These are phyloP conservation scores for Ormyrus nitidulus DNA, from an alignment of 2,888 invertebrate species.

Conservation along the genomic window DNA sequence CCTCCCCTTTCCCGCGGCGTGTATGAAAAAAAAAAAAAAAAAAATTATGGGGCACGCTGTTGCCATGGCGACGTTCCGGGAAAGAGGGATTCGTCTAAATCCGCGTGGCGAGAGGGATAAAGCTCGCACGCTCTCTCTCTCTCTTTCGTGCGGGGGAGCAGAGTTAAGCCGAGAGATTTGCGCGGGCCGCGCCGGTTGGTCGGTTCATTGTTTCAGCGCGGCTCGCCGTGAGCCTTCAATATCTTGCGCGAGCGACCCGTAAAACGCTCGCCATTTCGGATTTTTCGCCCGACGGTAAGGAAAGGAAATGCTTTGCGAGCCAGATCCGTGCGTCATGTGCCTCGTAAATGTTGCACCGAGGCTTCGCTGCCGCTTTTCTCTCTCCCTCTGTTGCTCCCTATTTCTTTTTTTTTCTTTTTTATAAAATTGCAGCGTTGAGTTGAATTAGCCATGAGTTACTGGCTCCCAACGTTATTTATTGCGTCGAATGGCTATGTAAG, in stretches of 20 bases:
- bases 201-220: constrained; percentile 74
- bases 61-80: constrained; percentile 68
- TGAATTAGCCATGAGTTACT: constrained; percentile 47
- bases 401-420: constrained; percentile 9
- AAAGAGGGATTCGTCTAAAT: constrained; percentile 67
- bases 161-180: constrained; percentile 73
- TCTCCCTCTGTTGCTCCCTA: too few species aligned
- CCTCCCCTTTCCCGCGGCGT: neutral
- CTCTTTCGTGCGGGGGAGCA: constrained; percentile 62
- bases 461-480: constrained; percentile 19
- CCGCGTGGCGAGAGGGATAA: constrained; percentile 59
- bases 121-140: neutral
- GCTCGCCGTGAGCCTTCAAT: constrained; percentile 58
- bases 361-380: neutral
- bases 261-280: constrained; percentile 43
- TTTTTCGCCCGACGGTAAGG: constrained; percentile 18
- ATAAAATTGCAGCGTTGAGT: constrained; percentile 32
- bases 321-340: neutral
- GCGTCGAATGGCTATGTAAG: neutral
- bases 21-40: constrained; percentile 41
- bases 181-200: constrained; percentile 70
- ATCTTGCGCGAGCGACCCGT: constrained; percentile 50
- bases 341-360: constrained; percentile 9
- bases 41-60: constrained; percentile 59
- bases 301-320: constrained; percentile 3